Percentiles rank a stretch among this genome's conserved stretches.
phyloP scores from a whole-genome alignment of 2,113 vertebrate species.

The Pionites leucogaster region DNA sequence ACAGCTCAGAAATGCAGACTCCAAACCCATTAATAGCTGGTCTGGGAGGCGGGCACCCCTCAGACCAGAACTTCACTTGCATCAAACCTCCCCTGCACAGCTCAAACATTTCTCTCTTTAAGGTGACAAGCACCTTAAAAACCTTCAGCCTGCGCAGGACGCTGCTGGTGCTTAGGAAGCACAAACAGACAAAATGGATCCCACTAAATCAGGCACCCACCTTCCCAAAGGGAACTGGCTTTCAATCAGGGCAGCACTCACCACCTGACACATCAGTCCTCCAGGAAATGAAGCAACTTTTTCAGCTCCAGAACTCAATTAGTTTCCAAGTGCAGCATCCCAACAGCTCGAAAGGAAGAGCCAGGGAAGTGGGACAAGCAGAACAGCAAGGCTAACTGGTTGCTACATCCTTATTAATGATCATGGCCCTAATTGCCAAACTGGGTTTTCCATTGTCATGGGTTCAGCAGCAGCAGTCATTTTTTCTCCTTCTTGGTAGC shows the following conservation, averaged over 20 bases:
- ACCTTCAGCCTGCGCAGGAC: not conserved
- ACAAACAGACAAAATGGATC: not conserved
- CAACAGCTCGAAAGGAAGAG: not conserved
- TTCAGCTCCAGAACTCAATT: not conserved
- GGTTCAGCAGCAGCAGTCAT: no score
- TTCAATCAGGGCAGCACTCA: not conserved
- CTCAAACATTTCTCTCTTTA: not conserved
- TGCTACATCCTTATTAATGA: not conserved
- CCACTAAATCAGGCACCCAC: not conserved
- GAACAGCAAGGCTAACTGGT: not conserved
- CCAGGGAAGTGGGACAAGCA: not conserved
- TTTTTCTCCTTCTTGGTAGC: no score
- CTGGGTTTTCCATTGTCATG: not conserved
- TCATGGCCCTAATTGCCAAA: not conserved
- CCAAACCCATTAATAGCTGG: not conserved
- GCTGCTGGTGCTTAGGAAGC: not conserved
- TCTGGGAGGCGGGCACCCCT: not conserved
- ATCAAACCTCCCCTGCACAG: not conserved
- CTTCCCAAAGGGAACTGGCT: not conserved
- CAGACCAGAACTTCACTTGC: not conserved
- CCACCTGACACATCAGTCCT: not conserved
- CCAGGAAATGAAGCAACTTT: not conserved
- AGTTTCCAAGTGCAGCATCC: not conserved
- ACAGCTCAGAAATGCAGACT: not conserved
- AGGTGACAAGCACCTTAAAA: not conserved